Conservation (phyloP, 2,797 vertebrate species). For the Acrossocheilus fasciatus region DNA sequence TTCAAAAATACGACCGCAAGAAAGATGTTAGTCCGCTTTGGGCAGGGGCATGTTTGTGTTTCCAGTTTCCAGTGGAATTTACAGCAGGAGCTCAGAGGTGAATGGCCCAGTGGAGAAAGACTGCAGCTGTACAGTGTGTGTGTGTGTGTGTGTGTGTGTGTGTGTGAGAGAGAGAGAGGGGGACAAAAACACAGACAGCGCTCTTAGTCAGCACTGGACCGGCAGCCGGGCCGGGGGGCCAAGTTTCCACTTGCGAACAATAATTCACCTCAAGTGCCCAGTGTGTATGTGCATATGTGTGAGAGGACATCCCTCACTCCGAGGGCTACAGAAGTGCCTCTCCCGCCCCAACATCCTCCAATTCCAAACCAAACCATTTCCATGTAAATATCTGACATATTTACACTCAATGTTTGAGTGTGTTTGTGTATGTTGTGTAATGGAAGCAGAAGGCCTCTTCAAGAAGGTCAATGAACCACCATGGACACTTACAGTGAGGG, state of each 20-base stretch:
- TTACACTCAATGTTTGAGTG: conserved; percentile 69
- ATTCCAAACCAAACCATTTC: conserved; percentile 74
- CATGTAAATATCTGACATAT: conserved; percentile 68
- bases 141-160: conserved; percentile 28
- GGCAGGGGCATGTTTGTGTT: conserved; percentile 80
- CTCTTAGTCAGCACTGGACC: conserved; percentile 79
- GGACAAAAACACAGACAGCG: conserved; percentile 65
- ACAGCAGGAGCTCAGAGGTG: conserved; percentile 77
- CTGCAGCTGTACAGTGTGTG: conserved; percentile 68
- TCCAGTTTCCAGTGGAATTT: conserved; percentile 83
- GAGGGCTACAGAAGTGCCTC: background rate
- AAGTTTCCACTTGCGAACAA: conserved; percentile 84
- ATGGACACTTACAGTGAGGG: conserved; percentile 15
- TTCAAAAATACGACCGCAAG: conserved; percentile 21
- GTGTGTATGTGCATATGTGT: conserved; percentile 42
- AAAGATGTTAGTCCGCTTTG: conserved; percentile 20
- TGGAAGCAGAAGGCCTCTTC: conserved; percentile 71
- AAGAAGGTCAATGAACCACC: conserved; percentile 75
- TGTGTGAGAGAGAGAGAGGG: conserved; percentile 3
- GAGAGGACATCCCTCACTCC: conserved; percentile 33
- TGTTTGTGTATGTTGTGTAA: conserved; percentile 37
- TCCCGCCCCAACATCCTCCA: conserved; percentile 49
- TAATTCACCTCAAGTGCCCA: conserved; percentile 82
- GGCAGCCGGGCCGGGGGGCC: conserved; percentile 75
- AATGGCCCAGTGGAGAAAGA: conserved; percentile 72